These are phyloP conservation scores for Fulmarus glacialis DNA, from an alignment of 2,113 vertebrate genomes.

Conservation along the genomic window DNA sequence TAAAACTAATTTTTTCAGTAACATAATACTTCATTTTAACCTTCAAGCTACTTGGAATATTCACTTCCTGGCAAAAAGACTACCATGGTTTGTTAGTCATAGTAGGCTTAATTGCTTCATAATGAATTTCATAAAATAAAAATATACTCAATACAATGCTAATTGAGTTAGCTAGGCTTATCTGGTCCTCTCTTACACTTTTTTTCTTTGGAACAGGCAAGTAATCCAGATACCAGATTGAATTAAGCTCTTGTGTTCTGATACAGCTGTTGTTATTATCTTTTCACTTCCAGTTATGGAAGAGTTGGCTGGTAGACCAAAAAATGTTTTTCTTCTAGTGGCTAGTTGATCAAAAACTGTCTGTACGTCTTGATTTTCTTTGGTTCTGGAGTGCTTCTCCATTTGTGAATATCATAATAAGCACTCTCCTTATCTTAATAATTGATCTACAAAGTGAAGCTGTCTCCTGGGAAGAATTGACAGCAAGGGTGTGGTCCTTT, in stretches of 20 bases:
- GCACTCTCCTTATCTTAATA: background rate
- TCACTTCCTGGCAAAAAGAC: background rate
- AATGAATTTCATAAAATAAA: slow-evolving; percentile 12
- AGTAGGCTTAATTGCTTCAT: background rate
- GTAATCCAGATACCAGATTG: background rate
- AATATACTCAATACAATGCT: background rate
- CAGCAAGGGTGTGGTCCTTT: background rate
- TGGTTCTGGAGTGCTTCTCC: background rate
- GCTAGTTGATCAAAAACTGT: background rate
- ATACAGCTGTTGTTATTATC: background rate
- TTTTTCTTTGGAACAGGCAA: slow-evolving; percentile 4
- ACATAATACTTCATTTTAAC: background rate
- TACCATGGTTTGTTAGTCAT: background rate
- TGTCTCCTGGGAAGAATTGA: background rate
- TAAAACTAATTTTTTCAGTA: background rate
- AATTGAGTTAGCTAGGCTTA: background rate
- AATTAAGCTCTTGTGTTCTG: background rate
- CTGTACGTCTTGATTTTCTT: background rate
- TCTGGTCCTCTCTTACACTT: background rate
- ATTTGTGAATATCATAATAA: background rate
- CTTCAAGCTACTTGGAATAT: background rate
- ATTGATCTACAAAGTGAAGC: background rate
- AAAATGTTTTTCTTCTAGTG: background rate
- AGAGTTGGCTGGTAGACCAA: background rate
- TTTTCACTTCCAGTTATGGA: background rate